These are phyloP conservation scores for Pithys albifrons DNA, from an alignment of 2,113 vertebrate genomes.

Conservation along the genomic window DNA sequence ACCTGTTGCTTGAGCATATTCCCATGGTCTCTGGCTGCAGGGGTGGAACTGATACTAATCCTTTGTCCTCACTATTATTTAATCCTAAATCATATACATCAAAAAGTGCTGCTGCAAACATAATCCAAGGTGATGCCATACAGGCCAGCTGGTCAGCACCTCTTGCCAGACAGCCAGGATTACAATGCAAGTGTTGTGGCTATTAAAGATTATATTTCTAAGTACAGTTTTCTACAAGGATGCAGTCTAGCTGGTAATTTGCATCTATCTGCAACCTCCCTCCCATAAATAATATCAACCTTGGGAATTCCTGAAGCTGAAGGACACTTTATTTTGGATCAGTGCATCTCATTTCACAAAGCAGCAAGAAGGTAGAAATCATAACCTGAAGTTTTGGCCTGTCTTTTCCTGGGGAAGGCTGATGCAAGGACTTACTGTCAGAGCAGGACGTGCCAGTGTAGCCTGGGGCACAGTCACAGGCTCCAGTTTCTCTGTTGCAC, in stretches of 20 bases:
- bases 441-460: conserved; percentile 72
- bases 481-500: conserved; percentile 71
- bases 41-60: not conserved
- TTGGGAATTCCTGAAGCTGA: not conserved
- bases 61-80: not conserved
- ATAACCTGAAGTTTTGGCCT: not conserved
- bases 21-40: not conserved
- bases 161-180: not conserved
- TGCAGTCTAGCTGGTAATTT: not conserved
- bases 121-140: not conserved
- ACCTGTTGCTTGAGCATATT: not conserved
- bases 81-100: not conserved
- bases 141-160: not conserved
- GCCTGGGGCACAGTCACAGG: conserved; percentile 71
- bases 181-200: not conserved
- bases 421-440: conserved; percentile 44
- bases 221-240: not conserved
- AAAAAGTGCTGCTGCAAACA: not conserved
- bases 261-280: not conserved
- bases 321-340: not conserved
- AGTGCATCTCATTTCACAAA: not conserved
- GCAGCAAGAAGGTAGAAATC: not conserved
- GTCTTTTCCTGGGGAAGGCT: not conserved
- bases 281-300: not conserved
- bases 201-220: not conserved